Conservation (phyloP, 2,797 vertebrate genomes). For the Odontamblyopus rebecca region DNA sequence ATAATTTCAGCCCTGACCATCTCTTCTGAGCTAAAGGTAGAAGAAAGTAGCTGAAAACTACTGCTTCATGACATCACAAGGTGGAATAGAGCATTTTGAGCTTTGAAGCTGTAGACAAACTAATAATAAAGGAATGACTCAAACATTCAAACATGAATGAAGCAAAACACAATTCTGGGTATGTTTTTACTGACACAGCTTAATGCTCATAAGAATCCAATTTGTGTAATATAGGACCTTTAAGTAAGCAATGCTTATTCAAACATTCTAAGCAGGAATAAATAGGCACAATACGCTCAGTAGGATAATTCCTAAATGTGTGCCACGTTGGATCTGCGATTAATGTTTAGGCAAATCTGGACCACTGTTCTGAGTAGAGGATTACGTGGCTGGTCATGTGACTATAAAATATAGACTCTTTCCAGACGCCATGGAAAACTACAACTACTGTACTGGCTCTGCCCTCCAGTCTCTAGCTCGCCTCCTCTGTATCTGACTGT, state of each 20-base stretch:
- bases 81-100: too few relatives aligned
- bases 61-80: too few relatives aligned
- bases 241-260: not conserved
- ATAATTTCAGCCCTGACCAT: too few relatives aligned
- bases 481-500: slow-evolving; percentile 36
- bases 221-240: too few relatives aligned
- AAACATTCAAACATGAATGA: not conserved
- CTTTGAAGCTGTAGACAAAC: too few relatives aligned
- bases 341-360: slow-evolving; percentile 54
- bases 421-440: slow-evolving; percentile 64
- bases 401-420: slow-evolving; percentile 19
- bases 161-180: not conserved
- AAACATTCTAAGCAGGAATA: not conserved
- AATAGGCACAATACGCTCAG: not conserved
- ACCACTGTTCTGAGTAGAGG: slow-evolving; percentile 34
- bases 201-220: too few relatives aligned
- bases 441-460: slow-evolving; percentile 54
- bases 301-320: not conserved
- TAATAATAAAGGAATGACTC: too few relatives aligned
- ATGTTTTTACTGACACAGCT: too few relatives aligned
- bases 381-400: slow-evolving; percentile 61
- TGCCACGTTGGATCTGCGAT: not conserved
- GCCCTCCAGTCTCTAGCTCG: slow-evolving; percentile 4
- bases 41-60: too few relatives aligned
- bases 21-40: too few relatives aligned